Percentiles rank a stretch among this genome's conserved stretches.
phyloP scores from a whole-genome alignment of 2,888 invertebrate genomes.

The Carcina quercana region DNA sequence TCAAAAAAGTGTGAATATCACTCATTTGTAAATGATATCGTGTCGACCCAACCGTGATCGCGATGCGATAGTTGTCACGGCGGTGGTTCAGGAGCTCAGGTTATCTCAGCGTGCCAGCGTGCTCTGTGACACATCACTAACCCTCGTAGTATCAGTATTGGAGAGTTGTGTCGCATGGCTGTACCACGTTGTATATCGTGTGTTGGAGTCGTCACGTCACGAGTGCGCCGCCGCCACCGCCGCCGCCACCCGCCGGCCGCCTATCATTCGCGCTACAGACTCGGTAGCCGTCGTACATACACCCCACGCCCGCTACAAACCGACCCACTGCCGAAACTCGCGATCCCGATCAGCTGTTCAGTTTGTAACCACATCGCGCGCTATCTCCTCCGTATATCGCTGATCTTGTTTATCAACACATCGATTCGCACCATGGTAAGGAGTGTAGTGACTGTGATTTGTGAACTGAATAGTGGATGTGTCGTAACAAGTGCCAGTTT shows the following conservation, averaged over 20 bases:
- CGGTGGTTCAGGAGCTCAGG: conserved; percentile 26
- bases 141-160: conserved; percentile 52
- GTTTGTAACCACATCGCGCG: conserved; percentile 33
- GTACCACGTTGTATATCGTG: conserved; percentile 21
- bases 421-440: conserved; percentile 59
- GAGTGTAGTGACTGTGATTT: conserved; percentile 44
- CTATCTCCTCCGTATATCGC: conserved; percentile 22
- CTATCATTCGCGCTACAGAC: conserved; percentile 64
- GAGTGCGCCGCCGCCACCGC: conserved; percentile 64
- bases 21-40: conserved; percentile 31
- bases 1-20: conserved; percentile 37
- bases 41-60: conserved; percentile 43
- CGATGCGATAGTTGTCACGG: conserved; percentile 26
- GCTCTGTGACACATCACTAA: conserved; percentile 52
- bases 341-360: conserved; percentile 59
- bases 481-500: conserved; percentile 33
- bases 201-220: conserved; percentile 50
- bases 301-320: conserved; percentile 38
- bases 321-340: conserved; percentile 28
- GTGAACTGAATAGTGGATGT: conserved; percentile 41
- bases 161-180: conserved; percentile 40
- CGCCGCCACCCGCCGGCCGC: conserved; percentile 41
- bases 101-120: conserved; percentile 57
- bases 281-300: conserved; percentile 50
- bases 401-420: conserved; percentile 38